phyloP scores from a whole-genome alignment of 1,140 invertebrate genomes.

The Latrodectus geometricus region DNA sequence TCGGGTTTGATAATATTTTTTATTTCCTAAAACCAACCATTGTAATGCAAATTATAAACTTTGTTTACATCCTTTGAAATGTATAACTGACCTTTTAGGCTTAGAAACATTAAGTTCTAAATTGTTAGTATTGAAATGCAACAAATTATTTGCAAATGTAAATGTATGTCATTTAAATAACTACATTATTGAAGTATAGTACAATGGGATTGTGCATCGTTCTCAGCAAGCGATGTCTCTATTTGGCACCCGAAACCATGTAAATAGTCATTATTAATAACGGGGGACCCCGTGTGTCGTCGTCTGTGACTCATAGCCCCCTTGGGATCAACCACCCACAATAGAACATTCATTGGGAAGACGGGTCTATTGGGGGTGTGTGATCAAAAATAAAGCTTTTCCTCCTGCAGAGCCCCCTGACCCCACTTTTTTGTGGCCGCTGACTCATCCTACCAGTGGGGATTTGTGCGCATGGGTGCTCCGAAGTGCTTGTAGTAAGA shows the following conservation, averaged over 20 bases:
- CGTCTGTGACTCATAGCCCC: slow-evolving; percentile 11
- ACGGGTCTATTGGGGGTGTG: neutral
- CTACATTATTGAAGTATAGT: too few species aligned
- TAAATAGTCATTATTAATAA: slow-evolving; percentile 42
- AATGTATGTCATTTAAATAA: too few species aligned
- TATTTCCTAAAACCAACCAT: too few species aligned
- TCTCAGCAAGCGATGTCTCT: neutral
- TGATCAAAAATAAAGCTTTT: slow-evolving; percentile 8
- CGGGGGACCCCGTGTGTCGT: neutral
- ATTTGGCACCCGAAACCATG: neutral
- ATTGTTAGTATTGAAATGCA: too few species aligned
- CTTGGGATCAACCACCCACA: neutral
- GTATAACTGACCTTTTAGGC: too few species aligned
- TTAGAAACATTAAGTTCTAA: too few species aligned
- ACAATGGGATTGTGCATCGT: neutral
- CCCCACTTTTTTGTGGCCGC: neutral
- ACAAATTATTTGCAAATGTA: too few species aligned
- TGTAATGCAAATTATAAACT: too few species aligned
- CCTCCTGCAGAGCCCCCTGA: neutral
- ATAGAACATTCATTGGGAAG: neutral
- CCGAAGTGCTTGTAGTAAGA: neutral
- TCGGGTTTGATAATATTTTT: too few species aligned
- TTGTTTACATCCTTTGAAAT: too few species aligned
- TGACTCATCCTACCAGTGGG: slow-evolving; percentile 28
- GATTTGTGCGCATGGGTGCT: slow-evolving; percentile 8